phyloP scores from a whole-genome alignment of 2,113 vertebrate genomes.

The Poicephalus gulielmi region DNA sequence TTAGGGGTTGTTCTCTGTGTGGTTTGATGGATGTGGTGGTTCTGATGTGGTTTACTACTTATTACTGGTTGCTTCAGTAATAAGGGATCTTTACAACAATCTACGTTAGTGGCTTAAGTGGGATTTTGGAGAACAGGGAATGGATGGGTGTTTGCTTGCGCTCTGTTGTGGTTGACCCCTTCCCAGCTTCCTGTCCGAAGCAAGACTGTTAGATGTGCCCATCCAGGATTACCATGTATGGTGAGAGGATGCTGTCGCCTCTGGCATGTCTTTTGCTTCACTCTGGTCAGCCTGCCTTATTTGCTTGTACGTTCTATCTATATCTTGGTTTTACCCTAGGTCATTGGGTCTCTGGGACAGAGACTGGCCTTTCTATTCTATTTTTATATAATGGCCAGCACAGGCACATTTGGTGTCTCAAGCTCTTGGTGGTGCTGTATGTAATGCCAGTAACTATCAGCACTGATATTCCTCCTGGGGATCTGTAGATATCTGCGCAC shows the following conservation, averaged over 20 bases:
- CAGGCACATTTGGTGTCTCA: background rate
- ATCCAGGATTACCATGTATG: background rate
- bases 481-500: background rate
- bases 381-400: background rate
- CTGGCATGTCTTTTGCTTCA: background rate
- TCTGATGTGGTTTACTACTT: constrained; percentile 30
- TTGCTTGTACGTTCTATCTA: background rate
- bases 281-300: background rate
- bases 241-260: background rate
- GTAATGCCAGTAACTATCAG: background rate
- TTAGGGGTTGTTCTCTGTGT: background rate
- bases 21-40: constrained; percentile 39
- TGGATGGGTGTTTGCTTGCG: background rate
- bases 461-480: background rate
- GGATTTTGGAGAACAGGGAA: background rate
- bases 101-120: constrained; percentile 11
- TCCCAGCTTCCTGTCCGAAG: background rate
- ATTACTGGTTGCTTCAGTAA: background rate
- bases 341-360: constrained; percentile 8
- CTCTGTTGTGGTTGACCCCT: background rate
- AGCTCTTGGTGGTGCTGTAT: background rate
- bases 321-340: constrained; percentile 9
- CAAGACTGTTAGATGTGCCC: background rate
- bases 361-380: background rate
- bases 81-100: background rate